Base-by-base conservation (phyloP, 2,797 vertebrate species). In the Tiaroga cobitis region DNA sequence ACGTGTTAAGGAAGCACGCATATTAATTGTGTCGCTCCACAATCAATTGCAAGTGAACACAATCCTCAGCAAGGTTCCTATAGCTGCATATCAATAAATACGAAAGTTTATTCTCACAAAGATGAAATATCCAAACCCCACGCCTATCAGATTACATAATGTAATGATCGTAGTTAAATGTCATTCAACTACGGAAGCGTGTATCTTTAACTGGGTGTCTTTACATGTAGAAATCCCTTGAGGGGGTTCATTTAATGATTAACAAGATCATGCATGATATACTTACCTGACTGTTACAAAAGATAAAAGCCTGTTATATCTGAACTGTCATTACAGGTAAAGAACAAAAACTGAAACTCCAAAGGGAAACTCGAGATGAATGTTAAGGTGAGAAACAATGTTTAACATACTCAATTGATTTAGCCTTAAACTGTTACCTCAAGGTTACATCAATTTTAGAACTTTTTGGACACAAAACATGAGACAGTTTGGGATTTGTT, bases 401-500 rank as follows among this genome's bases (percentile, higher is more conserved):
- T 49, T 67, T 43, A 81, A 51, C 13, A 37, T 37, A 63, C n/a
- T 63, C 8, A 37, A 18, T 3, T 81, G 68, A 39, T 72, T 69
- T 21, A 32, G 10, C 43, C 13, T 43, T 59, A 82, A 29, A 43
- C 21, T 6, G n/a, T 46, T 61, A 41, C 70, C 32, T 63, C 16
- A 43, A 75, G 37, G 32, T 24, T 41, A 49, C 21, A 65, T 54
- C 15, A 9, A 69, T 59, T 41, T 21, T 43, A 32, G 3, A 67
- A 51, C 15, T 3, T 65, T 19, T 34, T 67, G 9, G 37, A 82
- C 26, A 73, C n/a, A 78, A 92, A 91, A 89, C 85, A 93, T 32
- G 81, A 93, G 89, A 88, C 89, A 87, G 79, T 80, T 43, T 81
- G 59, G 46, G 39, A 73, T 70, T 46, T 90, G 84, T 89, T 83